Base-by-base conservation (phyloP, 2,797 vertebrate genomes). In the Halcyon badia region DNA sequence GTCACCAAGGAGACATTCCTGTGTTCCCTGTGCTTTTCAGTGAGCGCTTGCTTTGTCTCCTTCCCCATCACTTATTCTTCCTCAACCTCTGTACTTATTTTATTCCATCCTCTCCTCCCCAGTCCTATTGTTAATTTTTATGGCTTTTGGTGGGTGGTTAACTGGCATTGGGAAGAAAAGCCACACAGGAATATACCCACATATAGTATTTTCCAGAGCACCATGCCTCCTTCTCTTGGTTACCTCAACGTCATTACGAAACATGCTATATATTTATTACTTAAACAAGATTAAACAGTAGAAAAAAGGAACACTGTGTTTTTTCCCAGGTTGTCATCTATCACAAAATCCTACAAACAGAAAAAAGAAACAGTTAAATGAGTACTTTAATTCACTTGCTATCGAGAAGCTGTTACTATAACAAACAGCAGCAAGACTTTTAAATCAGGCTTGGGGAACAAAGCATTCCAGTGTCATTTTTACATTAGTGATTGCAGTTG, bases 401-500 rank as follows among this genome's bases (percentile, higher is more conserved):
- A 42, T 85, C 86, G 83, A 93, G 94, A 93, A 94, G 90, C 86
- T 87, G 90, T 89, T 88, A 83, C 84, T 97, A 58, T 98, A 98
- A 98, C 97, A 98, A 72, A 85, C 86, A 83, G 66, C 98, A 95
- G 98, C 87, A 96, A 98, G 96, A 87, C 94, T 89, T 98, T 97
- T 98, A 99, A 99, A 98, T 98, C 98, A 98, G 98, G 97, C 97
- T 97, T 54, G 95, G 66, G 69, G 96, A 96, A 97, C 95, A 94
- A 95, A 95, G 97, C 98, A 98, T 98, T 98, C 97, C 97, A 91
- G 97, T 98, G 98, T 99, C 98, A 98, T 98, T 98, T 98, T 93
- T 97, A 97, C 98, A 97, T 98, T 98, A 98, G 97, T 98, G 98
- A 99, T 97, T 98, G 98, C 98, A 97, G 98, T 98, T 98, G 95